phyloP scores from a whole-genome alignment of 2,113 vertebrate species.

The Zosterops hypoxanthus region DNA sequence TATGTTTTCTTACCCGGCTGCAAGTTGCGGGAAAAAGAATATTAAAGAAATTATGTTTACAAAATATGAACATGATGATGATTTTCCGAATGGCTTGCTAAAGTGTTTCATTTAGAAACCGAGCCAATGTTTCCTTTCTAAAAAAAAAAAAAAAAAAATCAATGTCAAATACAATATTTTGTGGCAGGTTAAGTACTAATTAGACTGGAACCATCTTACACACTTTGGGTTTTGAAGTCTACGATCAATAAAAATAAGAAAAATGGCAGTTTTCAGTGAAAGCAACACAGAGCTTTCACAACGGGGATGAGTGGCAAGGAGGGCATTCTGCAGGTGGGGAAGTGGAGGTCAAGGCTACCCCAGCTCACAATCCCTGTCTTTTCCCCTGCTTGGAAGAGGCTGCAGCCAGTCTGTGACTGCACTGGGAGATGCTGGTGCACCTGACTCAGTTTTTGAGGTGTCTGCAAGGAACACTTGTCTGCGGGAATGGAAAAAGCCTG shows the following conservation, averaged over 20 bases:
- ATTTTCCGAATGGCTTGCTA: slow-evolving; percentile 24
- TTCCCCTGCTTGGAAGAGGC: background rate
- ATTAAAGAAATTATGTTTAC: background rate
- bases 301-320: rapidly evolving
- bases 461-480: background rate
- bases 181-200: slow-evolving; percentile 39
- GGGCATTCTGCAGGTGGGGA: background rate
- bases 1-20: background rate
- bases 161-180: background rate
- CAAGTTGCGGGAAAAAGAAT: background rate
- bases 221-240: background rate
- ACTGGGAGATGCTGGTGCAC: background rate
- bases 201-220: slow-evolving; percentile 20
- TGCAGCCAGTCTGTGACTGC: background rate
- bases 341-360: background rate
- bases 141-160: background rate
- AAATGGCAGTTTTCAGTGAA: background rate
- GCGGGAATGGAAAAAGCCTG: background rate
- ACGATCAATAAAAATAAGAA: background rate
- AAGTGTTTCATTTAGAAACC: background rate
- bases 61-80: background rate
- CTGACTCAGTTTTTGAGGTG: background rate
- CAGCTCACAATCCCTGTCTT: background rate
- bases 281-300: background rate
- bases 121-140: background rate